phyloP scores from a whole-genome alignment of 1,140 invertebrate genomes.

The Hesperophylax magnus region DNA sequence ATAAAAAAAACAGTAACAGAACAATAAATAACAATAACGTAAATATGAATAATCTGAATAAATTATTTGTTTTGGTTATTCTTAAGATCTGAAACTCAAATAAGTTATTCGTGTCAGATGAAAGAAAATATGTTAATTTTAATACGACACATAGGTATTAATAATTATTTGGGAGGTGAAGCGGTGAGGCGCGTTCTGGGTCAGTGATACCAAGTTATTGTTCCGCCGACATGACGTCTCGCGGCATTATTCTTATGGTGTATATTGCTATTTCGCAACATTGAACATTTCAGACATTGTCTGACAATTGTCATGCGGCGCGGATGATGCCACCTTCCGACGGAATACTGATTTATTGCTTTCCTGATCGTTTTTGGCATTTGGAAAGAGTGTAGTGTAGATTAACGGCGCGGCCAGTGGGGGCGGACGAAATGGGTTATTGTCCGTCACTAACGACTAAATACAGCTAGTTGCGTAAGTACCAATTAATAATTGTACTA shows the following conservation, averaged over 20 bases:
- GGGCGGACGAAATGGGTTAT: neutral
- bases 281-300: too few relatives aligned
- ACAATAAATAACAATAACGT: too few relatives aligned
- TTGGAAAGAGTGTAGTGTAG: slow-evolving; percentile 14
- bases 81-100: too few relatives aligned
- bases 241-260: slow-evolving; percentile 20
- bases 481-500: too few relatives aligned
- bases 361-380: slow-evolving; percentile 17
- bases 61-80: too few relatives aligned
- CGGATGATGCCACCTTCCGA: slow-evolving; percentile 11
- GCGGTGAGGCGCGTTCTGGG: neutral
- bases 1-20: too few relatives aligned
- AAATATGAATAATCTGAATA: too few relatives aligned
- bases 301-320: slow-evolving; percentile 40
- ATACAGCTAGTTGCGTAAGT: too few relatives aligned
- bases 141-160: neutral
- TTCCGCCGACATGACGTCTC: slow-evolving; percentile 32
- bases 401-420: neutral
- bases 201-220: slow-evolving; percentile 33
- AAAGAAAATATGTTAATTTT: slow-evolving; percentile 7
- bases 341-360: slow-evolving; percentile 43
- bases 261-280: slow-evolving; percentile 26
- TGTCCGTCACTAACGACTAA: too few relatives aligned
- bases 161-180: neutral
- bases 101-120: too few relatives aligned